A percentile compares a stretch with the other conserved stretches of the same genome.
Conservation (phyloP, 2,797 vertebrate genomes). For the Lepus townsendii region DNA sequence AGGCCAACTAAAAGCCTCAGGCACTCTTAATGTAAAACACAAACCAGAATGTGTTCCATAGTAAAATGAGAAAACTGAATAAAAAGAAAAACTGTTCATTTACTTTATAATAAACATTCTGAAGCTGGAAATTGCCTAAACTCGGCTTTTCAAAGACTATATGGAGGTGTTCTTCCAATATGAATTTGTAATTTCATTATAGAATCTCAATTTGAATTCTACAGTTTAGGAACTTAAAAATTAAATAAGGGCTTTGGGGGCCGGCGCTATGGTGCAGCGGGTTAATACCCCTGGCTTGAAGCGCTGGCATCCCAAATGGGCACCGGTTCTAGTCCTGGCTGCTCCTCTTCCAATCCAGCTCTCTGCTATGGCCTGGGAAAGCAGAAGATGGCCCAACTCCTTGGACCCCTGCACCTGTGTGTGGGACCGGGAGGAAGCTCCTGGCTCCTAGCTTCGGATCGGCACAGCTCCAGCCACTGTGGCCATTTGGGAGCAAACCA, state of each 20-base stretch:
- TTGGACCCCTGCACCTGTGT: no score
- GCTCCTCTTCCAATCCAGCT: no score
- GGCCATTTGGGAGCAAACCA: no score
- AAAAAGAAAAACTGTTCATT: neutral
- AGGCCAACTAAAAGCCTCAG: neutral
- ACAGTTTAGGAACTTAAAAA: neutral
- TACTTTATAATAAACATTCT: neutral
- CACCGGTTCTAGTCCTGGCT: no score
- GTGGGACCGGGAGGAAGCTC: no score
- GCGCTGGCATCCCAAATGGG: no score
- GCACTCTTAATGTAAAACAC: neutral
- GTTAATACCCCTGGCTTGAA: no score
- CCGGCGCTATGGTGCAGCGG: no score
- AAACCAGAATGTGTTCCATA: neutral
- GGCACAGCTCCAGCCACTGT: no score
- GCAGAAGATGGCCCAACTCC: no score
- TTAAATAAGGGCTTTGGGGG: neutral
- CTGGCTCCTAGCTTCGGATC: no score
- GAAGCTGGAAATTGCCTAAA: neutral
- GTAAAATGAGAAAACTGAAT: neutral
- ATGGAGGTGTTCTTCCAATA: neutral
- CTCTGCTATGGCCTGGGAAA: no score
- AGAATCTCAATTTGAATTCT: neutral
- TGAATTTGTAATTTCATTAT: neutral
- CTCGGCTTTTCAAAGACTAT: neutral